A percentile compares a stretch with the other conserved stretches of the same genome.
These are phyloP conservation scores for Peromyscus melanophrys DNA, from an alignment of 2,797 vertebrate genomes.

Conservation along the genomic window DNA sequence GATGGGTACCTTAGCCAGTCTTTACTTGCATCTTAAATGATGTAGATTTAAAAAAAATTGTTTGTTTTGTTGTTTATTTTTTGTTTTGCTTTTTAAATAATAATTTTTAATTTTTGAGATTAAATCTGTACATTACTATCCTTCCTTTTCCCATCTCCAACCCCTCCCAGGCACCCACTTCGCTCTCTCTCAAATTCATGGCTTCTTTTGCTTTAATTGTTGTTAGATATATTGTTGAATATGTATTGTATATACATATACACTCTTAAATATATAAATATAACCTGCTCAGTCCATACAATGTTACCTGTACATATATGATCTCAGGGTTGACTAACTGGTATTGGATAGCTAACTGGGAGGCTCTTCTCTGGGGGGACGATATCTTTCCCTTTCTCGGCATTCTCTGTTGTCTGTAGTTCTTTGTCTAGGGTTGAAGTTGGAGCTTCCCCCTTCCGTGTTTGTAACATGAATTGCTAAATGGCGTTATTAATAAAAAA, in stretches of 20 bases:
- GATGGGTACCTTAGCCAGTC: background rate
- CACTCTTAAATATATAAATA: background rate
- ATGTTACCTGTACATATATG: no score
- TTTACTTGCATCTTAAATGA: slow-evolving; percentile 47
- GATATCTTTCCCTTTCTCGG: background rate
- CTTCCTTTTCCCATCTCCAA: background rate
- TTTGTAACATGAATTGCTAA: no score
- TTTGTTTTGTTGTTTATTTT: background rate
- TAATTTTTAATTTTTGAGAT: background rate
- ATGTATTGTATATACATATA: background rate
- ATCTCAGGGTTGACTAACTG: background rate
- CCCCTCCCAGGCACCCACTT: background rate
- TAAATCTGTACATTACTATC: background rate
- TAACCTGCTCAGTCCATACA: background rate
- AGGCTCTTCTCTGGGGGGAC: no score
- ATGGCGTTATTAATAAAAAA: no score
- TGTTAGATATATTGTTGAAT: background rate
- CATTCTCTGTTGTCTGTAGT: background rate
- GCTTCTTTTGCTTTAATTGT: background rate
- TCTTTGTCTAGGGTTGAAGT: background rate
- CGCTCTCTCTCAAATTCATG: background rate
- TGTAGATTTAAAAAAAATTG: background rate
- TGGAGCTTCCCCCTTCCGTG: no score
- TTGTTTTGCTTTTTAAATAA: background rate
- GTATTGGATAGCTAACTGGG: no score